Base-by-base conservation (phyloP, 2,888 invertebrate genomes). In the Leptothorax acervorum region DNA sequence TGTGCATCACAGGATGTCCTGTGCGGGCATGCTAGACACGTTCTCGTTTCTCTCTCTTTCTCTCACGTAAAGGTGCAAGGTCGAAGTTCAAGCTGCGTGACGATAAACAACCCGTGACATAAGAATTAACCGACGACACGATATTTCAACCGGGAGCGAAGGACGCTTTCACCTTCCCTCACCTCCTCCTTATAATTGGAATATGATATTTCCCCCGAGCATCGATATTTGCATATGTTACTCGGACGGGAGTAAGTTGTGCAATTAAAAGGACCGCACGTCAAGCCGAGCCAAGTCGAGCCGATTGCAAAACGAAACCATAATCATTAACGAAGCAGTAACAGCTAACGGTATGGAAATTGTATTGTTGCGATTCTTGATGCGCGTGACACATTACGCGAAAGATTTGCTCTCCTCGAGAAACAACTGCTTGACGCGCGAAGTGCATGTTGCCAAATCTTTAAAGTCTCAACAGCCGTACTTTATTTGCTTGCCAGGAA, bases 361-460 rank as follows among this genome's bases (percentile, higher is more conserved):
- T 55, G 42, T 53, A 66, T 78, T 78, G 42, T 66, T 8, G 39
- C 23, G 23, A 23, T 0, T 1, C 12, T 65, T 28, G 18, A 76
- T 45, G 18, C 11, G 42, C 42, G 18, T 74, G 12, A 73, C 45
- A 18, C 11, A 39, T 28, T 31, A 60, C 3, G 31, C n/a, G 42
- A 55, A 55, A 28, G 12, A 60, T 60, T 63, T 57, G 23, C n/a
- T 76, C 31, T 12, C 48, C 45, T 53, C 70, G 70, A 82, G 70
- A 68, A 82, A 76, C 57, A 86, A 85, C 83, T 57, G 82, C 39
- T 81, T 48, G 68, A 76, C 75, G 74, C 78, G 82, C 55, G 55
- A 83, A 83, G 65, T 76, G 82, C 85, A 85, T 84, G 84, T 89
- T 88, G 84, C 88, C 87, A 88, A 89, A 89, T 89, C 89, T 89